A percentile compares a stretch with the other conserved stretches of the same genome.
These are phyloP conservation scores for Channa argus DNA, from an alignment of 2,113 vertebrate genomes.

Conservation along the genomic window DNA sequence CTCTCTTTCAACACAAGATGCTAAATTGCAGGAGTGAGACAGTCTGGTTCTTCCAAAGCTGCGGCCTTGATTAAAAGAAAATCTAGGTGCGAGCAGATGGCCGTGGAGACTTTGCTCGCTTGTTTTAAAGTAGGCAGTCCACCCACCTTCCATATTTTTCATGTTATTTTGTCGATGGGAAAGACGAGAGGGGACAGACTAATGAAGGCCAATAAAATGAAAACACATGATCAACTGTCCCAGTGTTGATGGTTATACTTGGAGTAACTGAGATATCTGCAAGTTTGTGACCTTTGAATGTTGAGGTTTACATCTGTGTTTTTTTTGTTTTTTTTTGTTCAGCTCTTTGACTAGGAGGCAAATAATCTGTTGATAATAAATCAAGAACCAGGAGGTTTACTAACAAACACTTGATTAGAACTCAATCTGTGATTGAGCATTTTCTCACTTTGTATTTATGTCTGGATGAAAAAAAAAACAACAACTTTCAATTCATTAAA, in stretches of 20 bases:
- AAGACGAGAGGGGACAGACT: conserved; percentile 3
- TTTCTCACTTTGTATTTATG: too few relatives aligned
- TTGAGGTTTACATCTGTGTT: too few relatives aligned
- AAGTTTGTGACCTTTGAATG: background rate
- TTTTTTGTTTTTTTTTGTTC: background rate
- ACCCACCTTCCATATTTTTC: conserved; percentile 60
- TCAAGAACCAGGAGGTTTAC: too few relatives aligned
- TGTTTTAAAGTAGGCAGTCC: conserved; percentile 63
- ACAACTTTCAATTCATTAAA: too few relatives aligned
- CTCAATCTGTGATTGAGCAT: too few relatives aligned
- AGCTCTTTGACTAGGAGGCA: too few relatives aligned
- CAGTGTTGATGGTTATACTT: background rate
- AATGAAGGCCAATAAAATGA: conserved; percentile 1
- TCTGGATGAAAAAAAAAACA: too few relatives aligned
- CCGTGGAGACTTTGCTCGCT: conserved; percentile 44
- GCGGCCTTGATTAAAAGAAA: conserved; percentile 45
- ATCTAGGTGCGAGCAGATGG: conserved; percentile 64
- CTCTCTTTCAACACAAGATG: conserved; percentile 45
- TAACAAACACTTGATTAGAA: too few relatives aligned
- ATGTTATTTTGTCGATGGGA: conserved; percentile 13
- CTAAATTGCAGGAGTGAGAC: conserved; percentile 40
- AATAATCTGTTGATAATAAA: background rate
- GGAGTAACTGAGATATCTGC: background rate
- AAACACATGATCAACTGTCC: conserved; percentile 17
- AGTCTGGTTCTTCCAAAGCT: conserved; percentile 24